Conservation (phyloP, 2,113 vertebrate species). For the Speoplatyrhinus poulsoni region DNA sequence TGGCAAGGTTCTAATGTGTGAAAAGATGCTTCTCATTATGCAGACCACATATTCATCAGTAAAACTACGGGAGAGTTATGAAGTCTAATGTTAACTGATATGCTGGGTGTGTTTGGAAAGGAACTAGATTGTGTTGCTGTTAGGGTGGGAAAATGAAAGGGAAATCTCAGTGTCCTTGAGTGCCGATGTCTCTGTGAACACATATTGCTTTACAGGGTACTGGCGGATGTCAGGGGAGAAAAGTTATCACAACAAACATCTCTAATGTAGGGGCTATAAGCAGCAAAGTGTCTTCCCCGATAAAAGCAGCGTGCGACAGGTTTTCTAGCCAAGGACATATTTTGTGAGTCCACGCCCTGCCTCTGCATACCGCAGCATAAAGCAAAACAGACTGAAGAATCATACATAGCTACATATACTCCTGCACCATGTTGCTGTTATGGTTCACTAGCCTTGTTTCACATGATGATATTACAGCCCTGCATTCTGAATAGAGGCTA, state of each 20-base stretch:
- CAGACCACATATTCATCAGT: conserved; percentile 32
- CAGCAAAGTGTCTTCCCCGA: conserved; percentile 1
- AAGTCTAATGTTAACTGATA: conserved; percentile 25
- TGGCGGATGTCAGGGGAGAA: background rate
- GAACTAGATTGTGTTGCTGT: no score
- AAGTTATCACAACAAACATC: conserved; percentile 20
- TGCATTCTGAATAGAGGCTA: conserved; percentile 12
- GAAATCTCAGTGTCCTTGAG: conserved; percentile 47
- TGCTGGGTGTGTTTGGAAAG: background rate
- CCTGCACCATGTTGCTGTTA: background rate
- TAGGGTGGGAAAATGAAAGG: conserved; percentile 26
- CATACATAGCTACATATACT: no score
- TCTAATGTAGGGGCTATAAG: conserved; percentile 45
- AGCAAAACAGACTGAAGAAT: no score
- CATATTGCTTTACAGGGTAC: no score
- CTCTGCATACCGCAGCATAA: background rate
- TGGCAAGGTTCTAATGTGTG: conserved; percentile 8
- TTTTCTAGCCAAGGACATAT: conserved; percentile 28
- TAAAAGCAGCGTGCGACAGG: conserved; percentile 19
- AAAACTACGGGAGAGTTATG: background rate
- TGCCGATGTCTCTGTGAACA: conserved; percentile 22
- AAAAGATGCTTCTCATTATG: conserved; percentile 22
- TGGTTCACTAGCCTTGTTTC: conserved; percentile 14
- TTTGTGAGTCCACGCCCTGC: conserved; percentile 12
- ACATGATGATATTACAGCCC: conserved; percentile 35